Conservation (phyloP, 2,888 invertebrate genomes). For the Drosophila koepferae region DNA sequence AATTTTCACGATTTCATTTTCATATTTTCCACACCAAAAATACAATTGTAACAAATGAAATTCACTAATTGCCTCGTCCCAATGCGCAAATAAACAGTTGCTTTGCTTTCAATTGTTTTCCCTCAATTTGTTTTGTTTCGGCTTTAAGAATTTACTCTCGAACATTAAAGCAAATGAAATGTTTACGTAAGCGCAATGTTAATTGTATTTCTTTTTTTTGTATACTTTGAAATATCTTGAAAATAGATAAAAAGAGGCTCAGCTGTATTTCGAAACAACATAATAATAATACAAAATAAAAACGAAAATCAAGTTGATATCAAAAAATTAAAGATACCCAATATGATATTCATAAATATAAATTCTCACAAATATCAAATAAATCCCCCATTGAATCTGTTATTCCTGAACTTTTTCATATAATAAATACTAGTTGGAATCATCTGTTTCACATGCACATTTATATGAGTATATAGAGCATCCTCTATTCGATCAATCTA, state of each 20-base stretch:
- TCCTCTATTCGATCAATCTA: not conserved
- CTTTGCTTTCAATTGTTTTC: slow-evolving; percentile 32
- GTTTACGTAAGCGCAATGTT: slow-evolving; percentile 41
- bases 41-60: slow-evolving; percentile 51
- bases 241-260: not conserved
- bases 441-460: not conserved
- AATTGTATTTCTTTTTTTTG: not conserved
- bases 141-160: slow-evolving; percentile 44
- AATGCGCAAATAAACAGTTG: slow-evolving; percentile 69
- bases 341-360: not conserved
- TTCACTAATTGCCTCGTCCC: slow-evolving; percentile 70
- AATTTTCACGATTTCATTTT: slow-evolving; percentile 20
- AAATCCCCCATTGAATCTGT: not conserved
- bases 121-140: slow-evolving; percentile 25
- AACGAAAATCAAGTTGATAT: not conserved
- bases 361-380: not conserved
- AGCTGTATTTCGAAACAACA: too few species aligned
- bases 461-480: not conserved
- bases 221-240: not conserved
- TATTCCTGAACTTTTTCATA: not conserved
- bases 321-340: not conserved
- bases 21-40: slow-evolving; percentile 24
- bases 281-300: too few species aligned
- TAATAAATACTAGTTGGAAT: too few species aligned
- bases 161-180: slow-evolving; percentile 53